A percentile compares a stretch with the other conserved stretches of the same genome.
These are phyloP conservation scores for Schizotus pectinicornis DNA, from an alignment of 2,888 invertebrate species.

Conservation along the genomic window DNA sequence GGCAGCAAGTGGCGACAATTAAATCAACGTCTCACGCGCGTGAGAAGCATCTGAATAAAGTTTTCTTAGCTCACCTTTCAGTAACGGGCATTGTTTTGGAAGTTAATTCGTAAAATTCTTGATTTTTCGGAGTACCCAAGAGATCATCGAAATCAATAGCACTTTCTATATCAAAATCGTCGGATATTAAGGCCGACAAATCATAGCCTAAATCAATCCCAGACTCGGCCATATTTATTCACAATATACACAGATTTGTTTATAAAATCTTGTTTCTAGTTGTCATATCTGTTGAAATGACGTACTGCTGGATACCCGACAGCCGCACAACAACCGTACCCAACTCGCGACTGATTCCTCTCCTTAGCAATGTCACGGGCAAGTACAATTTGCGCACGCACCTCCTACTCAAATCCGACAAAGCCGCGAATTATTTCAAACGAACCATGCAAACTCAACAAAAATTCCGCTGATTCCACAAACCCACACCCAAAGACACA, in stretches of 20 bases:
- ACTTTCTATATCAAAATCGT: slow-evolving; percentile 61
- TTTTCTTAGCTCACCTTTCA: slow-evolving; percentile 62
- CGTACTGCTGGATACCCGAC: slow-evolving; percentile 14
- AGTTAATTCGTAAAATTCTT: slow-evolving; percentile 69
- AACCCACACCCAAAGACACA: not conserved
- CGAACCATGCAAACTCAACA: not conserved
- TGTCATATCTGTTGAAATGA: slow-evolving; percentile 24
- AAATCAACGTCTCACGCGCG: slow-evolving; percentile 39
- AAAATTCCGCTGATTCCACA: slow-evolving; percentile 2
- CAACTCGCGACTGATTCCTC: slow-evolving; percentile 39
- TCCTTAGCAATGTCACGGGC: slow-evolving; percentile 48
- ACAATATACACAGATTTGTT: slow-evolving; percentile 23
- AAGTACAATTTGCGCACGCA: slow-evolving; percentile 37
- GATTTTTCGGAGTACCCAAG: slow-evolving; percentile 61
- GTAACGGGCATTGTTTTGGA: slow-evolving; percentile 65
- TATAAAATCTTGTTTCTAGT: slow-evolving; percentile 15
- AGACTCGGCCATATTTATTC: slow-evolving; percentile 63
- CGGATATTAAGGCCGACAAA: slow-evolving; percentile 61
- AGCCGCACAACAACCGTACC: slow-evolving; percentile 14
- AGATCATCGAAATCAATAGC: slow-evolving; percentile 61
- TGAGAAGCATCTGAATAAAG: slow-evolving; percentile 23
- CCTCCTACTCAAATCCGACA: slow-evolving; percentile 20
- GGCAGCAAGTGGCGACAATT: slow-evolving; percentile 24
- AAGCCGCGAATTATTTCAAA: slow-evolving; percentile 6
- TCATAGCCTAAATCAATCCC: slow-evolving; percentile 72